Evolutionary conservation across 2,888 invertebrate genomes (phyloP).

Genomic region (Pseudococcus jackbeardsleyi): DNA sequence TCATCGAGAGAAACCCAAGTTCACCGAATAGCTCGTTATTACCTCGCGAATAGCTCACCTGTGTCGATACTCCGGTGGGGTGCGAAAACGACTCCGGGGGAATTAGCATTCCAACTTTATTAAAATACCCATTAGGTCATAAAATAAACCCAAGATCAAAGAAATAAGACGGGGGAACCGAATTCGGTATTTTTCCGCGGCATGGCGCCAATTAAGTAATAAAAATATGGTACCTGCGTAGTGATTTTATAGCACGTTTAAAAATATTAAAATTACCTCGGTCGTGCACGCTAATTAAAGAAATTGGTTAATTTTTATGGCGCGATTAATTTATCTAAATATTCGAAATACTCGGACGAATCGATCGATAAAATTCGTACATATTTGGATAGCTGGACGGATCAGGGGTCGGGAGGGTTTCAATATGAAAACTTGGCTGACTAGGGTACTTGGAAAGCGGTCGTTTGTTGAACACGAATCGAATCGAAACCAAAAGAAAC

Average conservation of each 20-base stretch:
- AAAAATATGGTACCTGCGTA: background rate
- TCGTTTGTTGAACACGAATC: background rate
- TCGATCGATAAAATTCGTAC: background rate
- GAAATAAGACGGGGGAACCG: background rate
- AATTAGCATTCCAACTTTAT: slow-evolving; percentile 19
- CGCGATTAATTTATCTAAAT: background rate
- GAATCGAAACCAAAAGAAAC: background rate
- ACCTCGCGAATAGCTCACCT: background rate
- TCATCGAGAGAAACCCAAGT: background rate
- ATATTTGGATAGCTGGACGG: background rate
- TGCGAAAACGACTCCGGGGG: background rate
- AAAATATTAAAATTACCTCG: background rate
- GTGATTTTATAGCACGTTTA: background rate
- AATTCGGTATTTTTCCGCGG: background rate
- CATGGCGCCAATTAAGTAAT: background rate
- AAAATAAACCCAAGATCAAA: background rate
- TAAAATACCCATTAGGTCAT: background rate
- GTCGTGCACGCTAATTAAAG: background rate
- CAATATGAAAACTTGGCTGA: background rate
- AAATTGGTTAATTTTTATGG: background rate
- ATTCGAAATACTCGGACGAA: background rate
- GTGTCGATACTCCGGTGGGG: background rate
- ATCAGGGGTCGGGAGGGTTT: background rate
- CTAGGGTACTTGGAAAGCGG: background rate
- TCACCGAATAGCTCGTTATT: background rate